These are phyloP conservation scores for Semotilus atromaculatus DNA, from an alignment of 2,797 vertebrate species.

Conservation along the genomic window DNA sequence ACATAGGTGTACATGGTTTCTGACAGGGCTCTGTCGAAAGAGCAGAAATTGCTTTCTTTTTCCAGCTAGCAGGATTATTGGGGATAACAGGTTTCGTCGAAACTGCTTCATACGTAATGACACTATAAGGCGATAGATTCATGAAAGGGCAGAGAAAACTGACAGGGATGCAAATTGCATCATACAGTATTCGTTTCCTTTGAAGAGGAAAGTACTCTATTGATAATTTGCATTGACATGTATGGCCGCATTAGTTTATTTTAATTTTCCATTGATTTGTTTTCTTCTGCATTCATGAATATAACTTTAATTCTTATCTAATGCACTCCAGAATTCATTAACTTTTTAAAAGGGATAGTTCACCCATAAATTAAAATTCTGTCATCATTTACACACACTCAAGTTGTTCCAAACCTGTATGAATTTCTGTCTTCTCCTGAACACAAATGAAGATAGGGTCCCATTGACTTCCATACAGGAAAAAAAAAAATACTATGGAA, in stretches of 20 bases:
- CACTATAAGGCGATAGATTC: conserved; percentile 32
- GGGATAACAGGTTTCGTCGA: conserved; percentile 50
- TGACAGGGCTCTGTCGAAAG: conserved; percentile 42
- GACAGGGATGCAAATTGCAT: conserved; percentile 28
- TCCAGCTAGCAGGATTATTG: conserved; percentile 49
- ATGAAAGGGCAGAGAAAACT: conserved; percentile 13
- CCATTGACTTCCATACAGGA: background rate
- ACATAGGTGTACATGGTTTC: conserved; percentile 42
- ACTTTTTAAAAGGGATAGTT: background rate
- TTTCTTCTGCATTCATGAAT: background rate
- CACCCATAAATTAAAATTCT: background rate
- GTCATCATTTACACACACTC: too few relatives aligned
- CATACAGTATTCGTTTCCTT: conserved; percentile 23
- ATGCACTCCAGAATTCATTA: background rate
- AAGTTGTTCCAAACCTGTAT: too few relatives aligned
- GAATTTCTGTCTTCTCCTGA: too few relatives aligned
- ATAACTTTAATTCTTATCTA: background rate
- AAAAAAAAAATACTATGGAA: too few relatives aligned
- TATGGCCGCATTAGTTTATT: conserved; percentile 1
- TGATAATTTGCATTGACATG: background rate
- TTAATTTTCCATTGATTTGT: background rate
- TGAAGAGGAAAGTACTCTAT: background rate
- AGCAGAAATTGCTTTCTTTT: conserved; percentile 36
- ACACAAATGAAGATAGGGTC: too few relatives aligned
- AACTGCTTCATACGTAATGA: conserved; percentile 43